Percentiles rank a stretch among this genome's conserved stretches.
These are phyloP conservation scores for Axinella damicornis DNA, from an alignment of 37 sponge, comb jelly and placozoan species.

Conservation along the genomic window DNA sequence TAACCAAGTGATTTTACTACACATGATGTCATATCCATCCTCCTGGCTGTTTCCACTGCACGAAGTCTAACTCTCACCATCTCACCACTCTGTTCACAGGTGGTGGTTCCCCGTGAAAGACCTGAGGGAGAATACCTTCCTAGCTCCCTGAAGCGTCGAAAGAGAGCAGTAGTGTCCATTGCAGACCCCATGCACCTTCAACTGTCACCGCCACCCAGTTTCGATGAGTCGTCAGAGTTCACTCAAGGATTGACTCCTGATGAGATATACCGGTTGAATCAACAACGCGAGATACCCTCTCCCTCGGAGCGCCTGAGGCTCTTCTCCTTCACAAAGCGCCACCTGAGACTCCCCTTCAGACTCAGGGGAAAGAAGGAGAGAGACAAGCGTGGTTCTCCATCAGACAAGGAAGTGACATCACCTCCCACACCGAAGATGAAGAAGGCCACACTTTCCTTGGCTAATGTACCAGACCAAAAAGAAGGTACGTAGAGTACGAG, in stretches of 20 bases:
- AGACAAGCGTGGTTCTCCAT: not conserved
- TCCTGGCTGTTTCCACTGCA: too few species aligned
- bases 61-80: too few species aligned
- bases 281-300: slow-evolving; percentile 9
- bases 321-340: slow-evolving; percentile 40
- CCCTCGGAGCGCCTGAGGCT: slow-evolving; percentile 33
- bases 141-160: slow-evolving; percentile 22
- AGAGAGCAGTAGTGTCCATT: slow-evolving; percentile 28
- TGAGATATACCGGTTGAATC: slow-evolving; percentile 35
- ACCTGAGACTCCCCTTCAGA: slow-evolving; percentile 42
- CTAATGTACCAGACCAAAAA: too few species aligned
- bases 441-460: too few species aligned
- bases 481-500: too few species aligned
- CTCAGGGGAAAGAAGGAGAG: slow-evolving; percentile 30
- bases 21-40: too few species aligned
- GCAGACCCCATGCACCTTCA: slow-evolving; percentile 12
- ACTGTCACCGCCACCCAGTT: not conserved
- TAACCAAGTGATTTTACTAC: too few species aligned
- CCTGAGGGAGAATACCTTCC: not conserved
- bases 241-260: slow-evolving; percentile 44
- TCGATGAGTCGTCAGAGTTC: slow-evolving; percentile 44
- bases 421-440: not conserved
- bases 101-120: slow-evolving; percentile 20
- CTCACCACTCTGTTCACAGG: too few species aligned
- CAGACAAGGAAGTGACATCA: not conserved